phyloP scores from a whole-genome alignment of 1,140 invertebrate species.

The Pentalonia nigronervosa region DNA sequence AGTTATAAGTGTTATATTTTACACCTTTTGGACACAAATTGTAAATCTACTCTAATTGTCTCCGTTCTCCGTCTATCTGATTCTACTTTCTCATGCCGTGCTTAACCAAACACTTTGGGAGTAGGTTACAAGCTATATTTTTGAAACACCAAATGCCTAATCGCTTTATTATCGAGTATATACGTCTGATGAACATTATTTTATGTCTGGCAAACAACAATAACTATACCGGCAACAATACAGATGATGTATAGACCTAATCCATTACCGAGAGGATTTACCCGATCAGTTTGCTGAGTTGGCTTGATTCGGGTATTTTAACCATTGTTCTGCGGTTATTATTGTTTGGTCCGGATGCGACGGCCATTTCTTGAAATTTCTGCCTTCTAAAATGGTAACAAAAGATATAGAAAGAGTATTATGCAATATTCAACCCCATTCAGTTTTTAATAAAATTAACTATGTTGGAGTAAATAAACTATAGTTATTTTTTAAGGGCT shows the following conservation, averaged over 20 bases:
- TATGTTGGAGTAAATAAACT: not conserved
- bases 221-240: conserved; percentile 34
- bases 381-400: conserved; percentile 17
- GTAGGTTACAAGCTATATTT: not conserved
- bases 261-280: conserved; percentile 54
- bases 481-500: not conserved
- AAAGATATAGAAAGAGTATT: conserved; percentile 44
- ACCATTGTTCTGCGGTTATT: conserved; percentile 47
- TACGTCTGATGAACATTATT: conserved; percentile 31
- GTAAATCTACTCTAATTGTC: conserved; percentile 52
- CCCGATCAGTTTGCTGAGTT: conserved; percentile 41
- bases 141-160: conserved; percentile 2
- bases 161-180: conserved; percentile 34
- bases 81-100: not conserved
- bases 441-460: conserved; percentile 46
- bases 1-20: conserved; percentile 46
- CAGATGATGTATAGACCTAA: conserved; percentile 52
- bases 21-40: conserved; percentile 46
- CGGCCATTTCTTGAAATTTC: conserved; percentile 41
- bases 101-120: not conserved
- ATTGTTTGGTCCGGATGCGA: conserved; percentile 37
- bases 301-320: conserved; percentile 46
- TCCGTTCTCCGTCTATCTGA: not conserved
- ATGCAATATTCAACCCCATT: conserved; percentile 12
- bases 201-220: conserved; percentile 31